Evolutionary conservation across 1,140 invertebrate genomes (phyloP), one percentile per base, ranked within the genome.

Genomic region (Drosophila malerkotliana): DNA sequence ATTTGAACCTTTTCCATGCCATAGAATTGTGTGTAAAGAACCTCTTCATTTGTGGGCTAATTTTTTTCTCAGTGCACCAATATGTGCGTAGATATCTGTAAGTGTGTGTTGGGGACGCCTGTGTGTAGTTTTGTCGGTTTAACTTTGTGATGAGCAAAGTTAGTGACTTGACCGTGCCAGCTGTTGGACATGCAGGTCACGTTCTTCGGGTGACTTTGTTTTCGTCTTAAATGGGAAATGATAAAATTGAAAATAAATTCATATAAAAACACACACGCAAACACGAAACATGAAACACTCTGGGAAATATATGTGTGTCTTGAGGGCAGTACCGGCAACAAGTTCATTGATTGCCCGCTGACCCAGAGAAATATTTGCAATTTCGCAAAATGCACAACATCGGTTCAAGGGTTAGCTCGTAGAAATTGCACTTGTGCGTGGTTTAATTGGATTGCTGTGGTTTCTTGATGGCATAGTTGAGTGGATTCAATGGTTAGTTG

Each of bases 231-330:
- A 87, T 87, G 75, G 79, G 75, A 88, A 87, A 82, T 87, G 78
- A 82, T 85, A 88, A 87, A 87, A 87, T 87, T 87, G 82, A 85
- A 69, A 85, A 85, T 87, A 84, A 87, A 87, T 87, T 77, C 72
- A 69, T 69, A 69, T 45, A 67, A 64, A 64, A 60, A 67, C 58
- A 61, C 60, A 39, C 28, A 24, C 47, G 12, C 63, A 49, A 18
- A 15, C 62, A 21, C 58, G 45, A 45, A 59, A 41, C 28, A 15
- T 60, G 5, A 7, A 9, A 18, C 41, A 44, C 5, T 10, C 47
- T 69, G 66, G 66, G 49, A 69, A 69, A 39, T 39, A 48, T 48
- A 57, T 49, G 51, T 53, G 51, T 69, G 63, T 56, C 52, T 57
- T 57, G 63, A 26, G 44, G 51, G 41, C 66, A 69, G 28, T 41